Evolutionary conservation across 2,113 vertebrate genomes (phyloP).

Genomic region (Corynorhinus townsendii): DNA sequence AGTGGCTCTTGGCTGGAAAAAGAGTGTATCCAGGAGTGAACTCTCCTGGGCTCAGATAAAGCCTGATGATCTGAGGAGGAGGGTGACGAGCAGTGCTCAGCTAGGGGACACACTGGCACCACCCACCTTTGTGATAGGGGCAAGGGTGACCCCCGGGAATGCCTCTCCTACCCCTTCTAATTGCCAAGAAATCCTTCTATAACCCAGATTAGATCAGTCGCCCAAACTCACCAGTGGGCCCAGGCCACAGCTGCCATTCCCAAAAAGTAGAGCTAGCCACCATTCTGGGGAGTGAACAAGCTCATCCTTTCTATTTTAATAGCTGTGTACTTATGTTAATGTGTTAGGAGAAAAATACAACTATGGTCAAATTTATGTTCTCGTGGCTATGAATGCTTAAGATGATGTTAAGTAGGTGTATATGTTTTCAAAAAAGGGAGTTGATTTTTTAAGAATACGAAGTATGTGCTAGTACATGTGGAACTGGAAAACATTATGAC

Average conservation of each 20-base stretch:
- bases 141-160: not conserved
- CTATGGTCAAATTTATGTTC: not conserved
- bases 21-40: not conserved
- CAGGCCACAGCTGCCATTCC: not conserved
- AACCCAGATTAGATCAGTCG: not conserved
- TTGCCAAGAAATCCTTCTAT: not conserved
- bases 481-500: not conserved
- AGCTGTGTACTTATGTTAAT: not conserved
- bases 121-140: not conserved
- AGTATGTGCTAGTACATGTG: not conserved
- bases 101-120: fast-evolving
- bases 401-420: not conserved
- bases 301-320: not conserved
- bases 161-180: not conserved
- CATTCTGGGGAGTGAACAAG: not conserved
- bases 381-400: not conserved
- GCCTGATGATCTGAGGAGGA: not conserved
- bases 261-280: not conserved
- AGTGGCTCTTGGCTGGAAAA: not conserved
- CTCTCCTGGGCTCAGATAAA: not conserved
- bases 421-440: not conserved
- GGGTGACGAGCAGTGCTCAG: not conserved
- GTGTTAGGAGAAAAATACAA: not conserved
- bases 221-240: fast-evolving
- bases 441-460: not conserved